phyloP scores from a whole-genome alignment of 1,140 invertebrate species.

The Cyclargus thomasi region DNA sequence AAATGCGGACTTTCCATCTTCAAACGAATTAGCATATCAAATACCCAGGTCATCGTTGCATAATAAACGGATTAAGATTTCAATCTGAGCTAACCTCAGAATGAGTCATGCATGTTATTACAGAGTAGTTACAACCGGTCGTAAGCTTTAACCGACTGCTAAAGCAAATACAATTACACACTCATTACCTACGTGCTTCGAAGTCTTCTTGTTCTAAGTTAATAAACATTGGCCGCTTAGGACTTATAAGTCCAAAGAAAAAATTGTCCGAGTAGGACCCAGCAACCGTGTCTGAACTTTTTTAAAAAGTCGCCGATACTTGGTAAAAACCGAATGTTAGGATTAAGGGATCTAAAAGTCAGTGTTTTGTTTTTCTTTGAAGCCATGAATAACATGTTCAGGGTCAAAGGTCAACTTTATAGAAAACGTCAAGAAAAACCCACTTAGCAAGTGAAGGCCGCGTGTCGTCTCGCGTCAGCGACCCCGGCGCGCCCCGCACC shows the following conservation, averaged over 20 bases:
- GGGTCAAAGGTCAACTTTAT: constrained; percentile 21
- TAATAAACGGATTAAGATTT: neutral
- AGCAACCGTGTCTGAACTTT: no score
- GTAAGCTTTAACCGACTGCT: neutral
- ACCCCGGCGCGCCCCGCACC: constrained; percentile 18
- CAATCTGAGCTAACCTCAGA: neutral
- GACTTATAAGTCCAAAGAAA: no score
- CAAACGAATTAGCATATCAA: neutral
- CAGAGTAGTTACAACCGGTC: neutral
- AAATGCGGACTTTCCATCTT: neutral
- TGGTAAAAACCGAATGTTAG: no score
- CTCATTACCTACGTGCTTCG: neutral
- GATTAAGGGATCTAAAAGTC: no score
- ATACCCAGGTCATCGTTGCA: neutral
- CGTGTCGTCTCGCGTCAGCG: constrained; percentile 28
- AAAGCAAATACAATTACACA: neutral
- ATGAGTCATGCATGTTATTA: neutral
- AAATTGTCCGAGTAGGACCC: no score
- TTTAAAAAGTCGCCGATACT: no score
- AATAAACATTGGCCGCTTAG: neutral
- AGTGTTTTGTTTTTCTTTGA: neutral
- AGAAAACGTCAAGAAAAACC: constrained; percentile 23
- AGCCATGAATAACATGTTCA: neutral
- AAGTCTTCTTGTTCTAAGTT: neutral
- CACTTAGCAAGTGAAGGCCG: constrained; percentile 22